Conservation (phyloP, 2,113 vertebrate genomes). For the Heliornis fulica region DNA sequence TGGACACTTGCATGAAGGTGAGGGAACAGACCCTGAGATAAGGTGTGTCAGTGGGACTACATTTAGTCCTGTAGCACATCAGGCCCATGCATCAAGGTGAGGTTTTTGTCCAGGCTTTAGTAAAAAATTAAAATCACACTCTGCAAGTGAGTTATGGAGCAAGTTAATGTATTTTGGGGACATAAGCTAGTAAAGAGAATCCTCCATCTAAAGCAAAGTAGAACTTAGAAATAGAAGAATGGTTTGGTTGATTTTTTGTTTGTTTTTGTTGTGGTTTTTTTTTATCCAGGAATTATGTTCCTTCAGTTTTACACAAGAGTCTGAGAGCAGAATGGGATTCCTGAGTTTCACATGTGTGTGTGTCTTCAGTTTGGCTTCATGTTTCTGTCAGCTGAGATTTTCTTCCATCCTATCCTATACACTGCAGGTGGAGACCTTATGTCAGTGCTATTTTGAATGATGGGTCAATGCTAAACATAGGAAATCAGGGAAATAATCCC, state of each 20-base stretch:
- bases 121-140: not conserved
- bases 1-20: not conserved
- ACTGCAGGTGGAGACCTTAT: not conserved
- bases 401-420: not conserved
- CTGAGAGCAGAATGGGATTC: not conserved
- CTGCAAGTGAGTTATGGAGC: not conserved
- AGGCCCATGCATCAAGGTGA: not conserved
- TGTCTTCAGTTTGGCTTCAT: not conserved
- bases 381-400: not conserved
- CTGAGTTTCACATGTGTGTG: not conserved
- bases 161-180: not conserved
- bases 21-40: not conserved
- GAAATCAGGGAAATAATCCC: not conserved
- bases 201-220: not conserved
- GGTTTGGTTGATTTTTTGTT: not conserved
- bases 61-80: not conserved
- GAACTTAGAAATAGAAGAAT: not conserved
- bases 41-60: not conserved
- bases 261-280: no score
- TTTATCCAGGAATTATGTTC: not conserved
- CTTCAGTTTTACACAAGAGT: not conserved
- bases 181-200: not conserved
- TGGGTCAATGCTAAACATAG: not conserved
- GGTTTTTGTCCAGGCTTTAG: not conserved
- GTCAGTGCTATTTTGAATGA: not conserved